Evolutionary conservation across 2,888 invertebrate species (phyloP), one percentile per base, ranked within the genome.

Genomic region (Allophyes oxyacanthae): DNA sequence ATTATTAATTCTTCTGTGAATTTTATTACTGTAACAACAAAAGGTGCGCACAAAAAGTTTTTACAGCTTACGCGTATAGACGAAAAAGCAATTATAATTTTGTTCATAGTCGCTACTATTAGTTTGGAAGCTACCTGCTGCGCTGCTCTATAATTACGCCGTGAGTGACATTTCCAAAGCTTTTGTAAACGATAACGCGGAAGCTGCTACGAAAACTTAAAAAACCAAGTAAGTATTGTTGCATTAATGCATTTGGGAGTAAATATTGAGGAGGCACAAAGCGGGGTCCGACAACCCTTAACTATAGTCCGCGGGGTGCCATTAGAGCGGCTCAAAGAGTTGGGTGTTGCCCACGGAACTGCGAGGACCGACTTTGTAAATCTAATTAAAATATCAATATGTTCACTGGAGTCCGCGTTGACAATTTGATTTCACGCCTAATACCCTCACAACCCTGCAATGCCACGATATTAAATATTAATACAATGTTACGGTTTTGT

Each of bases 381-480:
- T 94, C 94, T 94, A 94, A 94, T 94, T 94, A 93, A 93, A 94
- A 93, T 94, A 93, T 94, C 93, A 94, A 93, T 94, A 94, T 93
- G 94, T 87, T 92, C 85, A 82, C 88, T 86, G 85, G 81, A 87
- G 85, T 81, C 87, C 88, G 88, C 88, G 90, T 87, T 88, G 88
- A 92, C 90, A 91, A 92, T 92, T 92, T 84, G 88, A 94, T 93
- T 94, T 92, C 89, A 93, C 91, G 92, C 90, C 86, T 88, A 79
- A 82, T 77, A 73, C 67, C 57, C 74, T 58, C 44, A 57, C 68
- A 42, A 66, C 73, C 68, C 66, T 56, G 60, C 54, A 40, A 58
- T 40, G 72, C 49, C 41, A 49, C 44, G 53, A 64, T 66, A 76
- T 73, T 75, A 63, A 79, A 78, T 79, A 64, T 75, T 79, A 78